Base-by-base conservation (phyloP, 2,797 vertebrate species). In the Okamejei kenojei region DNA sequence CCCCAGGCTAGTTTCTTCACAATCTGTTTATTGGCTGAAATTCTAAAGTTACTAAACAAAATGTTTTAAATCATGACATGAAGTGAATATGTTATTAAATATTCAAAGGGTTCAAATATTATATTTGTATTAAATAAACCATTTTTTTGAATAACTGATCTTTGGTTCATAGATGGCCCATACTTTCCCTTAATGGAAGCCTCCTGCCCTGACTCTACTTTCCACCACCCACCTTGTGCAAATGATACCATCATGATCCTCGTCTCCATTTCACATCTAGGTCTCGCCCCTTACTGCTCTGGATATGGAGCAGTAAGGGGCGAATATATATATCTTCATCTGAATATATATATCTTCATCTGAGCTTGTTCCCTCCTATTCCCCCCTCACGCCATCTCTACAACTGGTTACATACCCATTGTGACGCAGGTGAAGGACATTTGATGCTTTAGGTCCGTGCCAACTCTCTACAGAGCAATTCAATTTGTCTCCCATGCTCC, bases 41-140 rank as follows among this genome's bases (percentile, higher is more conserved):
- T 63, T 58, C 58, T 26, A 54, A 63, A 82, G 1, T 68, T n/a
- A 68, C n/a, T 68, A n/a, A 88, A 29, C 61, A 88, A 17, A 82
- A 54, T 8, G 54, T 82, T 54, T 54, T 54, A 88, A 88, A 8
- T 88, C 61, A 68, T 35, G 63, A 65, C 58, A 68, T 32, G 61
- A 7, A 63, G 65, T 88, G n/a, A 88, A 88, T 68, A 68, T 88
- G 17, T 88, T 35, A 86, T 32, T 21, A 88, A 88, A 88, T 82
- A 45, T 54, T 54, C 45, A 26, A 38, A 82, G 21, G 19, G 19
- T 54, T 26, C 45, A 82, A 80, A 82, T 82, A 23, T 82, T 82
- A 8, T 21, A 82, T 82, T 81, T 26, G 26, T 58, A 58, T 82
- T 82, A 9, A 23, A 21, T 10, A 45, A 82, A 82, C 2, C 80